phyloP scores from a whole-genome alignment of 2,113 vertebrate genomes.

The Prionailurus viverrinus region DNA sequence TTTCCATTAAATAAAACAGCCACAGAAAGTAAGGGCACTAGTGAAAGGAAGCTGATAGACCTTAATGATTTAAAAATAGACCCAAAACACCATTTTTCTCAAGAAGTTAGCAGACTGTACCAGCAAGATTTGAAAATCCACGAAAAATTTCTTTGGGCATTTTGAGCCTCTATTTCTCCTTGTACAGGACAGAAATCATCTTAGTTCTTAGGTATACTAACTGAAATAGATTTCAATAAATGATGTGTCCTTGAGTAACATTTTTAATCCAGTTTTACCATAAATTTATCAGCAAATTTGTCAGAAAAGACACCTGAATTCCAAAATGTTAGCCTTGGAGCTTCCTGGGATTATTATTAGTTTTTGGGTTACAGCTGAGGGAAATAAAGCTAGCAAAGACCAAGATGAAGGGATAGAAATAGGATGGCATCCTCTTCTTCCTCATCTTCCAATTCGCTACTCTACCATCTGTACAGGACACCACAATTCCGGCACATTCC shows the following conservation, averaged over 20 bases:
- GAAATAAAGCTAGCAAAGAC: background rate
- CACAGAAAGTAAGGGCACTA: background rate
- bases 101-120: constrained; percentile 27
- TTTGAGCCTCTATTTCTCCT: background rate
- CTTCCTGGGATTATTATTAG: background rate
- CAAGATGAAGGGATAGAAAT: background rate
- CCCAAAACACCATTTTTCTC: background rate
- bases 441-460: background rate
- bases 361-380: background rate
- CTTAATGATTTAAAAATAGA: constrained; percentile 42
- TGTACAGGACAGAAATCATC: background rate
- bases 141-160: background rate
- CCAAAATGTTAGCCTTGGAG: background rate
- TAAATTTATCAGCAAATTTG: background rate
- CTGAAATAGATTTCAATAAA: background rate
- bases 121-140: background rate
- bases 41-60: background rate
- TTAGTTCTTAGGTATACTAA: background rate
- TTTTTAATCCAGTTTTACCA: background rate
- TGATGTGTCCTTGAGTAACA: background rate
- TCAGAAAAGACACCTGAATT: background rate
- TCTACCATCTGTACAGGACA: accelerated
- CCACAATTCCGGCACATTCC: background rate
- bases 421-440: background rate
- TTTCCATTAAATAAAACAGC: background rate